Evolutionary conservation across 53 echinoderm and acorn worm species (phyloP), one percentile per base, ranked within the genome.

Genomic region (Apostichopus leukothele): DNA sequence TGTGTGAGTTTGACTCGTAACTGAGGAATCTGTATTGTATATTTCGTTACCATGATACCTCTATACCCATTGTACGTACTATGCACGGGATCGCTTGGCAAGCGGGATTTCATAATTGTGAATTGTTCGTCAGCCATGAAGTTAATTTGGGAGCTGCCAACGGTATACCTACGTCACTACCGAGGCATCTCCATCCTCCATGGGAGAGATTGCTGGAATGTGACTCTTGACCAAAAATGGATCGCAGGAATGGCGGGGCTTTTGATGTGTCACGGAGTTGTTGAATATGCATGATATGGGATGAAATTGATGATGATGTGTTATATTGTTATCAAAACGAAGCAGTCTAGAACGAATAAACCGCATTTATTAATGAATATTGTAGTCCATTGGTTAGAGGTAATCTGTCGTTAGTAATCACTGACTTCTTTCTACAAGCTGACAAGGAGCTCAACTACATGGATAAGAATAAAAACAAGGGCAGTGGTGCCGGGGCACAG

Each of bases 161-260:
- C 20, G 7, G 7, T 26, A 26, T 39, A 50, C 27, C 21, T 20
- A 85, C 85, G 85, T 85, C 85, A 85, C 85, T 13, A n/a, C 25
- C 85, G 11, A 85, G 85, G 85, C 23, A 85, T 85, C 67, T 67
- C 39, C 11, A 6, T 18, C 60, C 66, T 67, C 16, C 25, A 50
- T 14, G 25, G 67, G 67, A 26, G 67, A 60, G 50, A 66, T 59
- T 22, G 51, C 13, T 60, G 85, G 85, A 85, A 85, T 85, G 85
- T 50, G 85, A 23, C 85, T 27, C 63, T 67, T 85, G 83, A 85
- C 85, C 85, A 85, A 85, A 85, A 63, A 85, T 85, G 85, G 85
- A 85, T 66, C 26, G 27, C 85, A 67, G 85, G 85, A 63, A 85
- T 85, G 85, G 67, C 67, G 85, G 85, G 85, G 27, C 85, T 85